Base-by-base conservation (phyloP, 1,140 invertebrate genomes). In the Drosophila fuyamai region DNA sequence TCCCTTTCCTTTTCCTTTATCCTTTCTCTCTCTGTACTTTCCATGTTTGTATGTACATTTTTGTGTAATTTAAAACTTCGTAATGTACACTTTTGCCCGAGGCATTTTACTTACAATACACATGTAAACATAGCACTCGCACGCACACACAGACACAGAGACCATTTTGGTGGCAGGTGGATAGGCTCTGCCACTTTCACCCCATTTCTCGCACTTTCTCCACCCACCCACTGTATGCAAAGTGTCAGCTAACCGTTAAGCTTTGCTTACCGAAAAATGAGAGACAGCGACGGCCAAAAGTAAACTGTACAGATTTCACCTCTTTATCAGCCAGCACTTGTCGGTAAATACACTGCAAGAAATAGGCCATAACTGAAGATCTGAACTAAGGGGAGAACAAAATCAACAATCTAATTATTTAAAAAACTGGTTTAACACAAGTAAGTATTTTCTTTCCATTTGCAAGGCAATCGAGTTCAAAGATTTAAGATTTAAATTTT, bases 61-160 rank as follows among this genome's bases (percentile, higher is more conserved):
- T 88, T 78, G 76, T 81, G 83, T 89, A 89, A 89, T 89, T 89
- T 84, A 89, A 89, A 89, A 89, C 84, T 71, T 79, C 84, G 84
- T 89, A 89, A 88, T 89, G 84, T 83, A 89, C 85, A 89, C 85
- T 89, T 89, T 89, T 63, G 77, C 84, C 74, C 57, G 51, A 74
- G 84, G 84, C 84, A 89, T 89, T 89, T 81, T 71, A 78, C 80
- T 78, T 79, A 89, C 84, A 84, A 81, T 89, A 84, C 79, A 74
- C 67, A 58, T 82, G 74, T 86, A 79, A 79, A 79, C 79, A 76
- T 41, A 56, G 48, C 76, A 66, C 79, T 62, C 70, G 60, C 63
- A 74, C 50, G 55, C 60, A 61, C 41, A 46, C 43, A 32, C 55
- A 65, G 47, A 44, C 32, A 57, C 36, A 16, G 40, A 43, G 41